Conservation (phyloP, 2,797 vertebrate genomes). For the Monodelphis domestica region DNA sequence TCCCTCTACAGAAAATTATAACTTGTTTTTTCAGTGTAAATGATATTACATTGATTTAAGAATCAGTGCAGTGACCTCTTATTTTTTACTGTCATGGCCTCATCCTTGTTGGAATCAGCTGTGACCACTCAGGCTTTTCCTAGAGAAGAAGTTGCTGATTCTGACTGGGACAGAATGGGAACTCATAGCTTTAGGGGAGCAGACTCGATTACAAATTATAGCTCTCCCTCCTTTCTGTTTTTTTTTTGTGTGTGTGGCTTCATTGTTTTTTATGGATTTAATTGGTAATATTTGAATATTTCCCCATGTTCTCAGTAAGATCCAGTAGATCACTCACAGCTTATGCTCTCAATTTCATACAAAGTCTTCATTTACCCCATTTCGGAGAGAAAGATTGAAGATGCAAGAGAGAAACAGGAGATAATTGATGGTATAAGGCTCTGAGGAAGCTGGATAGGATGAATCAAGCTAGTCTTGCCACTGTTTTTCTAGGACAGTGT, state of each 20-base stretch:
- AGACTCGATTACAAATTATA: background rate
- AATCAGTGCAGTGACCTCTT: slow-evolving; percentile 21
- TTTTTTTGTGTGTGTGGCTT: background rate
- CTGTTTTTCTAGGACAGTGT: background rate
- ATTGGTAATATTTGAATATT: background rate
- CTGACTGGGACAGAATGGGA: background rate
- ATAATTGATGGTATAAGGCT: background rate
- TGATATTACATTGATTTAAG: background rate
- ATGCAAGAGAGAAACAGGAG: background rate
- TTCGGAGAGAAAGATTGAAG: background rate
- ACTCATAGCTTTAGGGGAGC: background rate
- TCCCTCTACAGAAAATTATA: background rate
- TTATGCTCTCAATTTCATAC: background rate
- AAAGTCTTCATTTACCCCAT: background rate
- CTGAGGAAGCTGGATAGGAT: background rate
- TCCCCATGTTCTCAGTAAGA: background rate
- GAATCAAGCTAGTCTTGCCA: background rate
- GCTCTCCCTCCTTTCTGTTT: background rate
- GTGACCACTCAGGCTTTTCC: background rate
- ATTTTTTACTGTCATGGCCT: background rate
- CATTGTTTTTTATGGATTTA: background rate
- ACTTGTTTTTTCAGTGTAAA: background rate
- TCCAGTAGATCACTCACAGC: background rate
- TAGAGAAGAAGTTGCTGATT: background rate
- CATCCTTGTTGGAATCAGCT: background rate